phyloP scores from a whole-genome alignment of 2,113 vertebrate species.

The Trogon melanurus region DNA sequence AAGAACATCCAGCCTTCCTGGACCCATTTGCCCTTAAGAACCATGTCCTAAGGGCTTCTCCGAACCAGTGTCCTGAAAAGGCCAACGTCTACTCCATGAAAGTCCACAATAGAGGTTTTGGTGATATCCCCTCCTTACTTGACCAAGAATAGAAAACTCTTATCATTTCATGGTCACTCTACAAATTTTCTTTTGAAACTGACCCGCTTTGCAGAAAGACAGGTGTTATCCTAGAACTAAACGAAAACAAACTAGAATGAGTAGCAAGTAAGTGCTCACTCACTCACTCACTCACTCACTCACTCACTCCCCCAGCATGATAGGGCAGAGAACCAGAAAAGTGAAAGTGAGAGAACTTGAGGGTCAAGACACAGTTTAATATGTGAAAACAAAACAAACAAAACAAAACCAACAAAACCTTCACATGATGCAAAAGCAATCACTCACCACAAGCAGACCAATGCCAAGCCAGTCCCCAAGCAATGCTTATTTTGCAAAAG shows the following conservation, averaged over 20 bases:
- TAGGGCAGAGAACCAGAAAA: too few relatives aligned
- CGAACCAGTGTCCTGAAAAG: too few relatives aligned
- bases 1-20: too few relatives aligned
- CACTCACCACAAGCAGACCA: fast-evolving
- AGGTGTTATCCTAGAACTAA: neutral
- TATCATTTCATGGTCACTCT: neutral
- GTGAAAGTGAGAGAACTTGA: too few relatives aligned
- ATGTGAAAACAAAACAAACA: neutral
- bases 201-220: neutral
- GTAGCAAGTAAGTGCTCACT: too few relatives aligned
- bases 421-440: neutral
- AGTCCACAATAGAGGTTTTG: too few relatives aligned
- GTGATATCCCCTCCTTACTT: too few relatives aligned
- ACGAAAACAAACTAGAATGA: neutral
- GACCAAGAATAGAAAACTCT: too few relatives aligned
- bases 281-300: neutral
- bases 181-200: neutral
- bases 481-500: neutral
- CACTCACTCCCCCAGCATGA: too few relatives aligned
- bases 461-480: neutral
- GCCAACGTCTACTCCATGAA: too few relatives aligned
- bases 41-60: too few relatives aligned
- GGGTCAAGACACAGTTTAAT: neutral
- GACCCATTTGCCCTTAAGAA: too few relatives aligned
- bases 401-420: neutral